Evolutionary conservation across 2,888 invertebrate genomes (phyloP), one percentile per base, ranked within the genome.

Genomic region (Epinotia brunnichana): DNA sequence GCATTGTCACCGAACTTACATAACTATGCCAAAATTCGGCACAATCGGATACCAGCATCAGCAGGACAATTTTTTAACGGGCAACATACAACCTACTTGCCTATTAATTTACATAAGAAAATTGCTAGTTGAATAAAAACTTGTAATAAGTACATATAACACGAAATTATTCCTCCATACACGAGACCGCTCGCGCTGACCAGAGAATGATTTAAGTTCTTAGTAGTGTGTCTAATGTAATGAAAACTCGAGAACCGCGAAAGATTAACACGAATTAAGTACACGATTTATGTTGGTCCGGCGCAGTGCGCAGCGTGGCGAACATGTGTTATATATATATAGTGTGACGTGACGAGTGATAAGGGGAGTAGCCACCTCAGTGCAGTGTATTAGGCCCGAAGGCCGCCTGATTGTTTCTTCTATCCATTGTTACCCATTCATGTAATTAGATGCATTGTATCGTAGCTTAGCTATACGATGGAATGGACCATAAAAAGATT

Each of bases 291-390:
- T 53, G 19, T 53, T n/a, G 51, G 51, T 51, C 24, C 51, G 41
- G 17, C 53, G 61, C 10, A 7, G 44, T 24, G 61, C 24, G 61
- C n/a, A 39, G 64, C 53, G 64, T 54, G 15, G 24, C 53, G 39
- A 54, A 39, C 64, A 64, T 39, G 64, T 64, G 64, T 64, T 39
- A n/a, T n/a, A n/a, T n/a, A n/a, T n/a, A n/a, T n/a, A n/a, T n/a
- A 29, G 51, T 17, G 63, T 51, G 51, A 51, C 51, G 63, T 51
- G 51, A 51, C 51, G 51, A 63, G 15, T 19, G 21, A 61, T 39
- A 61, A 61, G 41, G 41, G 19, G 21, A 11, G 10, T 44, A 44
- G 15, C 44, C 44, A 24, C 44, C 19, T 61, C 35, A 9, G 41
- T 5, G 44, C n/a, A 48, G 29, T 15, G 39, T 17, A 39, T n/a